phyloP scores from a whole-genome alignment of 2,888 invertebrate species.

The Zhuqinia jingwanae region DNA sequence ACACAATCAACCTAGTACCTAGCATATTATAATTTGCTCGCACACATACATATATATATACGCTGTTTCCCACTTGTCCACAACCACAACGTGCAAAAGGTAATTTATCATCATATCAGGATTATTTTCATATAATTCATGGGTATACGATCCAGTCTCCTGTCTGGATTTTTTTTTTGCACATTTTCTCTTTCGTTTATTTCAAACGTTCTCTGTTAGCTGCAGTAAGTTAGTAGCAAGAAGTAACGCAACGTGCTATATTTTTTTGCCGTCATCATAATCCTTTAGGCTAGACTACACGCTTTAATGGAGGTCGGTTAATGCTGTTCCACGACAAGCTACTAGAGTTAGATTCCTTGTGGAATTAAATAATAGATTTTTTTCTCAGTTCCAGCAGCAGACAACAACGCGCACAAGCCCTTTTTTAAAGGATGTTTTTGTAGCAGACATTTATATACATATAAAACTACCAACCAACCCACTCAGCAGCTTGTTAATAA shows the following conservation, averaged over 20 bases:
- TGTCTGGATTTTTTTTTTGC: conserved; percentile 19
- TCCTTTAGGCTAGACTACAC: neutral
- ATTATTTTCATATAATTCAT: neutral
- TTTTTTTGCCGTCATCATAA: neutral
- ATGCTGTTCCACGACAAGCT: conserved; percentile 14
- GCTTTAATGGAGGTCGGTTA: conserved; percentile 31
- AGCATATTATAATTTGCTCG: no score
- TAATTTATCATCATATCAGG: conserved; percentile 25
- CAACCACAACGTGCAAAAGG: neutral
- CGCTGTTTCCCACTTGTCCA: neutral
- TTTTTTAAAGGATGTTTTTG: conserved; percentile 15
- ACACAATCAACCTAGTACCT: no score
- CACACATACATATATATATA: neutral
- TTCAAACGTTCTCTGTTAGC: no score
- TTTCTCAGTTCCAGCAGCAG: conserved; percentile 10
- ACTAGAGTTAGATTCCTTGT: conserved; percentile 4
- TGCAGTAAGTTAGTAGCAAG: no score
- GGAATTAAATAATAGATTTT: conserved; percentile 29
- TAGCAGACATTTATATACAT: no score
- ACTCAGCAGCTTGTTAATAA: neutral
- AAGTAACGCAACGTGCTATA: conserved; percentile 12
- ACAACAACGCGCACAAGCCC: neutral
- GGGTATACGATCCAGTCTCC: no score
- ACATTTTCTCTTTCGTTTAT: no score
- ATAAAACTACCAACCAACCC: neutral